A percentile compares a stretch with the other conserved stretches of the same genome.
These are phyloP conservation scores for Gonatopus flavifemur DNA, from an alignment of 1,140 invertebrate genomes.

Conservation along the genomic window DNA sequence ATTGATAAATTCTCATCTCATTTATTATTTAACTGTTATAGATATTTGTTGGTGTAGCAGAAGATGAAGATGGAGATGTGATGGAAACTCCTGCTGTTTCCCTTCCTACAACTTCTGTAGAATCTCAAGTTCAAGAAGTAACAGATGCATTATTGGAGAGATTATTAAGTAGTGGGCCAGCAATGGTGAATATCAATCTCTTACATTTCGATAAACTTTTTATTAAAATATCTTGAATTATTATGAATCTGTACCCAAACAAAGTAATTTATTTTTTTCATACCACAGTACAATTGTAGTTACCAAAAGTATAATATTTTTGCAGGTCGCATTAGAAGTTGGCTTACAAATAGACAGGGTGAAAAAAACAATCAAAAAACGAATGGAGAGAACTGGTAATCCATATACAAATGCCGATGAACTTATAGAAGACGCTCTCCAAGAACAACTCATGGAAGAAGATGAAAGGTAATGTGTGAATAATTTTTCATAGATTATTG, in stretches of 20 bases:
- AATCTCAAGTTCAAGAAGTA: constrained; percentile 44
- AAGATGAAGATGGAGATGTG: constrained; percentile 30
- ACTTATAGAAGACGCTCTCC: constrained; percentile 69
- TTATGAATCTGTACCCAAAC: no score
- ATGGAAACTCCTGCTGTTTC: constrained; percentile 23
- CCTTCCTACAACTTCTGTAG: constrained; percentile 10
- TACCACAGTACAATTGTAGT: no score
- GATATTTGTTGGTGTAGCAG: constrained; percentile 43
- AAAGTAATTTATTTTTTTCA: no score
- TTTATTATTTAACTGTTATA: constrained; percentile 3
- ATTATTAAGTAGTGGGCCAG: constrained; percentile 61
- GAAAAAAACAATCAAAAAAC: constrained; percentile 63
- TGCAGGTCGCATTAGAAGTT: constrained; percentile 66
- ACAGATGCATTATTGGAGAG: constrained; percentile 58
- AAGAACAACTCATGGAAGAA: constrained; percentile 66
- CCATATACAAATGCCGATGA: constrained; percentile 67
- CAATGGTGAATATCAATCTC: constrained; percentile 36
- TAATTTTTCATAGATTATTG: constrained; percentile 1
- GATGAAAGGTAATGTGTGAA: constrained; percentile 38
- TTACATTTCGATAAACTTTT: constrained; percentile 1
- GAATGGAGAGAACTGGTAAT: constrained; percentile 61
- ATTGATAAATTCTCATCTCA: no score
- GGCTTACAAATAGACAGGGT: constrained; percentile 71
- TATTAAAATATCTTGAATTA: not conserved
- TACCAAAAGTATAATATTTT: constrained; percentile 1